A percentile compares a stretch with the other conserved stretches of the same genome.
Conservation (phyloP, 1,140 invertebrate genomes). For the Trissolcus basalis region DNA sequence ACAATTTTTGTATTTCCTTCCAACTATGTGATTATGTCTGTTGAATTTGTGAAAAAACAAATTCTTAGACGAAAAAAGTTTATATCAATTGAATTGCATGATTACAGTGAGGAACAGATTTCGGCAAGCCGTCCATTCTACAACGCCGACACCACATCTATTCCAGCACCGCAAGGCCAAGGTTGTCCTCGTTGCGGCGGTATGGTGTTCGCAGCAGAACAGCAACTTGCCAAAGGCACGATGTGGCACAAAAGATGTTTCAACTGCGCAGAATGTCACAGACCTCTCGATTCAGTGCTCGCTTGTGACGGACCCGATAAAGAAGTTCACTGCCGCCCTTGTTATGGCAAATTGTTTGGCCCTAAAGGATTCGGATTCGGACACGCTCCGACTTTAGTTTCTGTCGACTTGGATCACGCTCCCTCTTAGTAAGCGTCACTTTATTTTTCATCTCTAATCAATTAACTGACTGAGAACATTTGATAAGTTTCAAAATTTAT, state of each 20-base stretch:
- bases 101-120: constrained; percentile 86
- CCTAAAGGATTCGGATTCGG: constrained; percentile 94
- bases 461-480: too few relatives aligned
- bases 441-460: too few relatives aligned
- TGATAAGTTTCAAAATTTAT: too few relatives aligned
- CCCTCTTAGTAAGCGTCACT: constrained; percentile 81
- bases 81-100: too few relatives aligned
- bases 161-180: constrained; percentile 90
- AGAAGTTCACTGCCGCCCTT: constrained; percentile 91
- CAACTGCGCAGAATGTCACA: constrained; percentile 93
- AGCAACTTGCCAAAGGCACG: constrained; percentile 94
- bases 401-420: constrained; percentile 83
- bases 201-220: constrained; percentile 95
- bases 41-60: too few relatives aligned
- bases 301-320: constrained; percentile 92
- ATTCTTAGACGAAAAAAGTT: too few relatives aligned
- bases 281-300: constrained; percentile 93
- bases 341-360: constrained; percentile 92
- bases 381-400: constrained; percentile 89
- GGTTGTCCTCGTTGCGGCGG: constrained; percentile 94
- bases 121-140: constrained; percentile 84
- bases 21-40: too few relatives aligned
- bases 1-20: too few relatives aligned
- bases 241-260: constrained; percentile 98
- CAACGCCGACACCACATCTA: constrained; percentile 90